Conservation (phyloP, 2,113 vertebrate species). For the Jacana jacana region DNA sequence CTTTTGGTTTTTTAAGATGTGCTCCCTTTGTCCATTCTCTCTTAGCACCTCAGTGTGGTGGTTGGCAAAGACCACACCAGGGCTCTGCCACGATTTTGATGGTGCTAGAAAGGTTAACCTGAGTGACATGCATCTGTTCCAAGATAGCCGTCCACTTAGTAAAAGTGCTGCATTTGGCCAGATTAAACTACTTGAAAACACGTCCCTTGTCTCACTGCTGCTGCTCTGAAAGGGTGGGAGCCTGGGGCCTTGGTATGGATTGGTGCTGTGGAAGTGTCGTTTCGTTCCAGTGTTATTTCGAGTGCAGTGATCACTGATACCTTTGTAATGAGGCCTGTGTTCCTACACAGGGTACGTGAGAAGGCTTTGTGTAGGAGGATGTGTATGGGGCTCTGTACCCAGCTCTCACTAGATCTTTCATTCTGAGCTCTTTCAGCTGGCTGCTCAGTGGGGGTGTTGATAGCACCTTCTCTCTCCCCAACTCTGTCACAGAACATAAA, state of each 20-base stretch:
- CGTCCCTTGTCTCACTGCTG: neutral
- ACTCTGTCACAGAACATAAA: neutral
- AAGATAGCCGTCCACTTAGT: neutral
- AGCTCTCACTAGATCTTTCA: neutral
- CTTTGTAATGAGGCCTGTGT: neutral
- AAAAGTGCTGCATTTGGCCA: neutral
- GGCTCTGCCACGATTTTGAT: neutral
- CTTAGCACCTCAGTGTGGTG: neutral
- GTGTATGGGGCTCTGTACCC: neutral
- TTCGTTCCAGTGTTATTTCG: neutral
- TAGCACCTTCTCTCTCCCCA: neutral
- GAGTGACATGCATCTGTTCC: neutral
- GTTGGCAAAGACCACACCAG: neutral
- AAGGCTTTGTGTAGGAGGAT: neutral
- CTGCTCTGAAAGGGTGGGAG: neutral
- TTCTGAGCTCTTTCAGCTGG: neutral
- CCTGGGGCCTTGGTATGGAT: neutral
- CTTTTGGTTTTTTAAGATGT: neutral
- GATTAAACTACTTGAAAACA: neutral
- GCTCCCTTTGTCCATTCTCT: neutral
- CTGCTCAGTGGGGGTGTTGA: neutral
- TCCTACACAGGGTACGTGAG: neutral
- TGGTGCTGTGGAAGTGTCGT: neutral
- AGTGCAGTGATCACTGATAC: neutral
- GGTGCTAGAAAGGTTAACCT: neutral